Evolutionary conservation across 1,140 invertebrate species (phyloP), one percentile per base, ranked within the genome.

Genomic region (Drosophila varians): DNA sequence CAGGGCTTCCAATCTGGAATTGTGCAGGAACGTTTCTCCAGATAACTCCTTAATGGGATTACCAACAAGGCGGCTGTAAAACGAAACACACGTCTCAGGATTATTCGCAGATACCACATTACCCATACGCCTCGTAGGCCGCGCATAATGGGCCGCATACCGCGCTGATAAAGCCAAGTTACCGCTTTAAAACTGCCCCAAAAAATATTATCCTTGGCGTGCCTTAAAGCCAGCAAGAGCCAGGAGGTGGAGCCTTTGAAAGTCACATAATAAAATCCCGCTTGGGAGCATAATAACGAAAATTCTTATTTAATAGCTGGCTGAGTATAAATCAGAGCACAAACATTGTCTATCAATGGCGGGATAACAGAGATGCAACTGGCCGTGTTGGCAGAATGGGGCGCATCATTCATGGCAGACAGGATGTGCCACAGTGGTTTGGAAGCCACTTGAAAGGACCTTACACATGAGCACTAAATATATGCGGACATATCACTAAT

Each of bases 1-100:
- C 93, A 94, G 75, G 66, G 93, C 92, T 38, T 90, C 90, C 48
- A 94, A 82, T 26, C 90, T 77, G 38, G 61, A 73, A 65, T 93
- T 88, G 54, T 92, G 90, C 46, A 79, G 48, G 74, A 93, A 93
- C 58, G 91, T 90, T 60, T 91, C 72, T 21, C 80, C 79, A 53
- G 91, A 90, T 60, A 94, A 91, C 47, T 74, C 80, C 58, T 80
- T 78, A 64, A 93, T 80, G 31, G 74, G 75, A 90, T 93, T 93
- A 51, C 84, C 79, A 53, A 92, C 91, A 56, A 93, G 88, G 56
- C 89, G 91, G 82, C 92, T 92, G 78, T 68, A 88, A 82, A 77
- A 80, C 40, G 58, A 61, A 74, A 82, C 68, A 45, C 55, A 72
- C 42, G 58, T 53, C 68, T 61, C 55, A 18, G 48, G 45, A 66